Evolutionary conservation across 2,113 vertebrate genomes (phyloP), one percentile per base, ranked within the genome.

Genomic region (Oceanodroma tethys): DNA sequence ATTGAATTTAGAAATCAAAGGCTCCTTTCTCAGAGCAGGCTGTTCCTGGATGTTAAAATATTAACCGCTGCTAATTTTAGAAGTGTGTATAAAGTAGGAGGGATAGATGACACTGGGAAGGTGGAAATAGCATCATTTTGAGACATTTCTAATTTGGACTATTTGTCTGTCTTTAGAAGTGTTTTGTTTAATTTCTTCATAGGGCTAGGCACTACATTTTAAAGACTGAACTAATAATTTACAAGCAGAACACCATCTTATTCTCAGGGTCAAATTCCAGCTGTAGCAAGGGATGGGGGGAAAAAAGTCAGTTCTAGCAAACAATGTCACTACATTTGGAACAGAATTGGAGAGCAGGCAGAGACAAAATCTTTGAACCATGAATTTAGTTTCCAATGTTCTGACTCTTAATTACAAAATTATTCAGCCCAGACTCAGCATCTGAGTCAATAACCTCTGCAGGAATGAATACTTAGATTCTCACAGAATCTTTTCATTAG

Each of bases 391-490:
- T 82, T 67, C 53, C 20, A 1, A 53, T 87, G 60, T 89, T 67
- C 48, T 87, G 38, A 18, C 53, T 94, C n/a, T 53, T 29, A n/a
- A 32, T 34, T 60, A 50, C 6, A 38, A 26, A 95, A 50, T 82
- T 85, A 56, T 95, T 53, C 88, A 93, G 29, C 32, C 45, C 40
- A 29, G 58, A 6, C 56, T 81, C 63, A 42, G 82, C 23, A 60
- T 55, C 34, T 79, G 95, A 95, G 65, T 85, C 82, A 91, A 80
- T 50, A 78, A 72, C 34, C 88, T 90, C 15, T 59, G 79, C 63
- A 88, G 68, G 63, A 70, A 30, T 18, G 72, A 95, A 21, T 2
- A 8, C 62, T 56, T 48, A 45, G 59, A 34, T 85, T 68, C 70
- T 68, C 16, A 2, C 59, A 63, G 76, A 32, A 25, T 38, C 82